Percentiles rank a stretch among this genome's conserved stretches.
These are phyloP conservation scores for Aurelia sp. DNA, from an alignment of 30 jellyfish, hydroid and myxozoan species.

Conservation along the genomic window DNA sequence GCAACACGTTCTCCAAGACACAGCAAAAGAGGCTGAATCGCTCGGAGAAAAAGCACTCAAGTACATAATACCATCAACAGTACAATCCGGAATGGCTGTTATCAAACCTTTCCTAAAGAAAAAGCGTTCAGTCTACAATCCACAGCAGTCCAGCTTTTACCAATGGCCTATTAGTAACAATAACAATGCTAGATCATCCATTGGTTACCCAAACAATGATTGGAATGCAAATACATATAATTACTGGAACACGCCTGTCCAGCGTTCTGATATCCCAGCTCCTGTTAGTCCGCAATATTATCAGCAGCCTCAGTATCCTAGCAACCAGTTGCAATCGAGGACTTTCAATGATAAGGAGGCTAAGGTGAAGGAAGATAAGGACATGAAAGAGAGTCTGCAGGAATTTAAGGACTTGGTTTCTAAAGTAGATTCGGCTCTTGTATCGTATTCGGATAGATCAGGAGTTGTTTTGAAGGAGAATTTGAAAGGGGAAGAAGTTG, in stretches of 20 bases:
- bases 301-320: slow-evolving; percentile 25
- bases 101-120: slow-evolving; percentile 54
- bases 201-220: slow-evolving; percentile 17
- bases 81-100: slow-evolving; percentile 43
- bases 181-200: slow-evolving; percentile 22
- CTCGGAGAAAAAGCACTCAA: slow-evolving; percentile 50
- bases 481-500: slow-evolving; percentile 14
- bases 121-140: slow-evolving; percentile 24
- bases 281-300: slow-evolving; percentile 7
- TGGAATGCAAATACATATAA: neutral
- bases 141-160: neutral
- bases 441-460: slow-evolving; percentile 28
- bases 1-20: slow-evolving; percentile 17
- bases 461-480: slow-evolving; percentile 53
- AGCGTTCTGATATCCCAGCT: slow-evolving; percentile 23
- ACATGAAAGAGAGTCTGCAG: slow-evolving; percentile 35
- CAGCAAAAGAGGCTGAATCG: slow-evolving; percentile 47
- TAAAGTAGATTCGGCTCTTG: slow-evolving; percentile 49
- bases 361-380: neutral
- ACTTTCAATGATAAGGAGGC: slow-evolving; percentile 13
- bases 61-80: slow-evolving; percentile 20
- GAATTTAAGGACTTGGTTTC: slow-evolving; percentile 34
- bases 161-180: slow-evolving; percentile 4
- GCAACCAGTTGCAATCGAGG: slow-evolving; percentile 10
- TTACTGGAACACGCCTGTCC: slow-evolving; percentile 33